phyloP scores from a whole-genome alignment of 2,797 vertebrate genomes.

The Tachyglossus aculeatus region DNA sequence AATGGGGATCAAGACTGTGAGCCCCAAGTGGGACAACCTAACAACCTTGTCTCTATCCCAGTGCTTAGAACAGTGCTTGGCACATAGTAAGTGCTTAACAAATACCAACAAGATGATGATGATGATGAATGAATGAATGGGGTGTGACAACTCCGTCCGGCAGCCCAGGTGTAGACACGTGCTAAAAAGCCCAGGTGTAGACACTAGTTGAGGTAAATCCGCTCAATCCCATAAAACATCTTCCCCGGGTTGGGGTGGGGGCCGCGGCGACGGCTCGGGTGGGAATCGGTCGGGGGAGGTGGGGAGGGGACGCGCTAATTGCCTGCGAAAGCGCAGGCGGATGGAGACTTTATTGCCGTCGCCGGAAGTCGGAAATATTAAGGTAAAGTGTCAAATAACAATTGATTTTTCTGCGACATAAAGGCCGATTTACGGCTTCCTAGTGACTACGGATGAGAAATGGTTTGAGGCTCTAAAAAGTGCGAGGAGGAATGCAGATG shows the following conservation, averaged over 20 bases:
- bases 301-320: slow-evolving; percentile 69
- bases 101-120: no score
- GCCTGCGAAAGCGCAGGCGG: slow-evolving; percentile 72
- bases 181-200: no score
- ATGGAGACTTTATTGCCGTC: slow-evolving; percentile 69
- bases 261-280: slow-evolving; percentile 60
- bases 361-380: slow-evolving; percentile 71
- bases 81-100: no score
- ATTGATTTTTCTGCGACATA: slow-evolving; percentile 72
- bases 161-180: no score
- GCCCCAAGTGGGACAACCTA: no score
- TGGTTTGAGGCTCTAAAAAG: slow-evolving; percentile 67
- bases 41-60: no score
- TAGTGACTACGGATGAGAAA: slow-evolving; percentile 66
- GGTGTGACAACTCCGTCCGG: no score
- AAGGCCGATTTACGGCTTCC: slow-evolving; percentile 69
- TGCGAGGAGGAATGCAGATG: slow-evolving; percentile 65
- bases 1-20: no score
- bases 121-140: no score
- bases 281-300: slow-evolving; percentile 59
- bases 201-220: slow-evolving; percentile 64
- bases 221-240: slow-evolving; percentile 64
- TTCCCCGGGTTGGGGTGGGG: slow-evolving; percentile 46
- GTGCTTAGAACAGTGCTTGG: no score
- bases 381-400: slow-evolving; percentile 71